Evolutionary conservation across 1,140 invertebrate species (phyloP).

Genomic region (Brachionus sp.): DNA sequence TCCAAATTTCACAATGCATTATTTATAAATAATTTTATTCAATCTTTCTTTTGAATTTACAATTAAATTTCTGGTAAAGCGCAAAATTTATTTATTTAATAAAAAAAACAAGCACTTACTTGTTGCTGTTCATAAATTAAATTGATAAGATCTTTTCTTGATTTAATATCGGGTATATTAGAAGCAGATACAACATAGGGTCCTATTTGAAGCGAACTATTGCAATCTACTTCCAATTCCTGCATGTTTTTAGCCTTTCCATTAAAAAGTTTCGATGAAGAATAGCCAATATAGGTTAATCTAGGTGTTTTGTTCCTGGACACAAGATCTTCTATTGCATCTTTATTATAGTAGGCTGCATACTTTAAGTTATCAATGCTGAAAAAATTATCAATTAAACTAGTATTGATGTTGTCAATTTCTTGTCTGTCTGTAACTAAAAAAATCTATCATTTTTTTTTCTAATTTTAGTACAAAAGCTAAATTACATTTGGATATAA

Average conservation of each 20-base stretch:
- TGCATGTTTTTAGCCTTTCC: background rate
- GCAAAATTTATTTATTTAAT: too few species aligned
- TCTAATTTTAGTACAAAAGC: background rate
- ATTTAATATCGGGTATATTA: background rate
- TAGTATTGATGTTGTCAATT: background rate
- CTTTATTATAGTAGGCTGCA: background rate
- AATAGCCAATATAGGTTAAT: background rate
- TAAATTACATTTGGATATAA: background rate
- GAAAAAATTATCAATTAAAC: background rate
- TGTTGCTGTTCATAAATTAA: background rate
- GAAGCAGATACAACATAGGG: slow-evolving; percentile 4
- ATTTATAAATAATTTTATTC: too few species aligned
- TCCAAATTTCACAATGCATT: too few species aligned
- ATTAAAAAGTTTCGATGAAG: background rate
- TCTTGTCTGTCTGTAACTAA: background rate
- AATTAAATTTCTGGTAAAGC: too few species aligned
- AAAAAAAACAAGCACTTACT: background rate
- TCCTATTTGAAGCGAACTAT: background rate
- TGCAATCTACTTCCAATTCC: background rate
- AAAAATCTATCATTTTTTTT: background rate
- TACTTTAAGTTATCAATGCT: background rate
- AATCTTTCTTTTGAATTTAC: too few species aligned
- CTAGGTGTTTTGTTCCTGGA: background rate
- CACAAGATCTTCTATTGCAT: background rate
- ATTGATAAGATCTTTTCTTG: background rate